Evolutionary conservation across 1,140 invertebrate genomes (phyloP).

Genomic region (Drosophila jambulina): DNA sequence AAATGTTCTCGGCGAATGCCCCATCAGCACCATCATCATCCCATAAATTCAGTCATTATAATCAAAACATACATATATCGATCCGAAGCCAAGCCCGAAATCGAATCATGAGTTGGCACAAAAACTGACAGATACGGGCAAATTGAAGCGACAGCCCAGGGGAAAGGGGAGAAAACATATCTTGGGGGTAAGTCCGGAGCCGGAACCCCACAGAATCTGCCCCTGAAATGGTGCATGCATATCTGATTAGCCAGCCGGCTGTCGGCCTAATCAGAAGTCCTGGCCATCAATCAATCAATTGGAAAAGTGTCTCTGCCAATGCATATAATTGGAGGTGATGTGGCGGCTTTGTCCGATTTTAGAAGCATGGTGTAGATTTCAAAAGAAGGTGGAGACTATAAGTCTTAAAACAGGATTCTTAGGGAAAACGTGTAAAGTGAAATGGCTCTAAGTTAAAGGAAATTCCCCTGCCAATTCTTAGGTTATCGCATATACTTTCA

Average conservation of each 20-base stretch:
- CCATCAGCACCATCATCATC: background rate
- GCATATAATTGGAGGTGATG: slow-evolving; percentile 54
- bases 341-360: background rate
- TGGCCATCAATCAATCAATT: slow-evolving; percentile 76
- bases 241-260: slow-evolving; percentile 71
- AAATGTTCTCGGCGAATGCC: slow-evolving; percentile 20
- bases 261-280: slow-evolving; percentile 61
- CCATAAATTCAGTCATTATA: slow-evolving; percentile 24
- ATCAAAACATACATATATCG: slow-evolving; percentile 53
- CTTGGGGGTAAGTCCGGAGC: slow-evolving; percentile 18
- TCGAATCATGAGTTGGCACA: slow-evolving; percentile 63
- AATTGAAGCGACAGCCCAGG: slow-evolving; percentile 61
- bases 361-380: background rate
- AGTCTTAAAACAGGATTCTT: background rate
- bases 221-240: slow-evolving; percentile 70
- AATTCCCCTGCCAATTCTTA: background rate
- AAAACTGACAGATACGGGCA: slow-evolving; percentile 59
- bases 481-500: background rate
- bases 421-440: background rate
- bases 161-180: background rate
- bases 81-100: slow-evolving; percentile 46
- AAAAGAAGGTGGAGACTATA: background rate
- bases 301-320: slow-evolving; percentile 49
- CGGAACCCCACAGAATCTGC: slow-evolving; percentile 34
- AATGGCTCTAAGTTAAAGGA: background rate